A percentile compares a stretch with the other conserved stretches of the same genome.
These are phyloP conservation scores for Eupithecia subumbrata DNA, from an alignment of 2,888 invertebrate species.

Conservation along the genomic window DNA sequence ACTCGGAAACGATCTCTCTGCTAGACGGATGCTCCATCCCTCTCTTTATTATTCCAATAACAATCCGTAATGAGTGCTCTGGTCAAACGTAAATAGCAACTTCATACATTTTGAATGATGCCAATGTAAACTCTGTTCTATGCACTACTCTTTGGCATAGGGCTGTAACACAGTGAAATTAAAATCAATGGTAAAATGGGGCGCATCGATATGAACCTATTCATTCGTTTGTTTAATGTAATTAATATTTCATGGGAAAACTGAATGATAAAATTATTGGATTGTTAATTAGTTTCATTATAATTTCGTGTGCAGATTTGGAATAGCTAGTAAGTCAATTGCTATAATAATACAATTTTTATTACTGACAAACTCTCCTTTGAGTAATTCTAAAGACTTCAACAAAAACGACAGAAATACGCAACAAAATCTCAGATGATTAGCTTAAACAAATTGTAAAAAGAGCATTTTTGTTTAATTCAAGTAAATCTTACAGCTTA, in stretches of 20 bases:
- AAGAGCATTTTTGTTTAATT: too few relatives aligned
- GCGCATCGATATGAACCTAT: too few relatives aligned
- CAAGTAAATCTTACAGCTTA: too few relatives aligned
- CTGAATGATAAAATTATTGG: neutral
- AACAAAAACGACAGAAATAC: too few relatives aligned
- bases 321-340: neutral
- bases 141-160: constrained; percentile 71
- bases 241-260: constrained; percentile 1
- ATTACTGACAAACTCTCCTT: neutral
- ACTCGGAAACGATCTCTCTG: constrained; percentile 74
- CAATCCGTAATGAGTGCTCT: constrained; percentile 84
- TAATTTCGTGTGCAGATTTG: neutral
- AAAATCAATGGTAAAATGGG: neutral
- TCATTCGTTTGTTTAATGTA: neutral
- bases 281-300: neutral
- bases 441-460: too few relatives aligned
- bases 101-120: constrained; percentile 83
- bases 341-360: neutral
- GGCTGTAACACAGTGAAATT: constrained; percentile 52
- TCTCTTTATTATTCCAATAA: constrained; percentile 84
- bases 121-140: constrained; percentile 79
- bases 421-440: too few relatives aligned
- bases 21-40: constrained; percentile 75
- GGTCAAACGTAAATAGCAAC: constrained; percentile 83
- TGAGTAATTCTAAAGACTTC: neutral